phyloP scores from a whole-genome alignment of 1,140 invertebrate species.

The Drosophila subobscura region DNA sequence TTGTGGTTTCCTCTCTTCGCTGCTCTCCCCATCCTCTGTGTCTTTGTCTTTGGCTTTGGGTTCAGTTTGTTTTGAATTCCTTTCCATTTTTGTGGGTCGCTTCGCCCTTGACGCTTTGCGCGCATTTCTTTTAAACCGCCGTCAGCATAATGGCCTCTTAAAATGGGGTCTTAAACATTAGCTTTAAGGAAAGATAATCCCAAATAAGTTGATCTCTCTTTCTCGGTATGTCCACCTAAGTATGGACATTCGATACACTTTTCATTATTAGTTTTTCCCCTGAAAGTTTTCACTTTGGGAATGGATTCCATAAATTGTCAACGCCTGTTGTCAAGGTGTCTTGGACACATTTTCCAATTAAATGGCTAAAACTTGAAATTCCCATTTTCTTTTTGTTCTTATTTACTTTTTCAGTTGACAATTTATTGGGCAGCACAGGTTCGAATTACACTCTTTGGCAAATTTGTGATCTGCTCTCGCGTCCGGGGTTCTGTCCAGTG shows the following conservation, averaged over 20 bases:
- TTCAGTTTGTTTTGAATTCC: constrained; percentile 38
- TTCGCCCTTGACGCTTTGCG: constrained; percentile 48
- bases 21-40: constrained; percentile 1
- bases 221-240: background rate
- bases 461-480: constrained; percentile 24
- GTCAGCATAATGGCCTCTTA: constrained; percentile 48
- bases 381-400: constrained; percentile 13
- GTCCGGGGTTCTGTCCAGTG: constrained; percentile 35
- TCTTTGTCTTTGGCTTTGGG: constrained; percentile 27
- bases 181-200: constrained; percentile 29
- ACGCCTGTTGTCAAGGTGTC: constrained; percentile 40
- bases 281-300: constrained; percentile 29
- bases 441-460: constrained; percentile 38
- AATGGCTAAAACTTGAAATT: constrained; percentile 52
- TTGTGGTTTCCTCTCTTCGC: constrained; percentile 51
- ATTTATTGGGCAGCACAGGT: constrained; percentile 55
- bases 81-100: constrained; percentile 13
- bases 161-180: constrained; percentile 60
- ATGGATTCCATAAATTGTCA: constrained; percentile 25
- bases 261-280: constrained; percentile 41
- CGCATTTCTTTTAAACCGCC: constrained; percentile 70
- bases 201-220: constrained; percentile 6
- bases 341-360: constrained; percentile 68
- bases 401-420: constrained; percentile 34
- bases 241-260: constrained; percentile 33